Conservation (phyloP, 2,888 invertebrate genomes). For the Eupeodes luniger region DNA sequence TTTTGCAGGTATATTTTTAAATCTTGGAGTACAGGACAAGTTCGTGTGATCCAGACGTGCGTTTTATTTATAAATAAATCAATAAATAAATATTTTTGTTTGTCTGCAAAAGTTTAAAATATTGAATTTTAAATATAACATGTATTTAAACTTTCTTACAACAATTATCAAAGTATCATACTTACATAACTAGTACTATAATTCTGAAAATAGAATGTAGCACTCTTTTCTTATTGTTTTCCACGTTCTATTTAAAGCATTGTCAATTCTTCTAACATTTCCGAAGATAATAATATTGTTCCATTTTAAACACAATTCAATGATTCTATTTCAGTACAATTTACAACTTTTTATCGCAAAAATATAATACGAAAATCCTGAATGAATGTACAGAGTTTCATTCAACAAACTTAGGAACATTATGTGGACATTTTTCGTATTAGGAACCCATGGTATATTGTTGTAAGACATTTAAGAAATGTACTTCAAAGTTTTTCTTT, state of each 20-base stretch:
- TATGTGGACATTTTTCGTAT: background rate
- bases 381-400: background rate
- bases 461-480: slow-evolving; percentile 30
- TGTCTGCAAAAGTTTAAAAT: no score
- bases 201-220: no score
- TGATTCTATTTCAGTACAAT: slow-evolving; percentile 1
- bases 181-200: no score
- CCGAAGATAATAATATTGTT: slow-evolving; percentile 30
- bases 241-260: slow-evolving; percentile 2
- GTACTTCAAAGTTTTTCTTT: slow-evolving; percentile 52
- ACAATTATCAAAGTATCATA: no score
- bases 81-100: no score
- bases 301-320: background rate
- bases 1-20: no score
- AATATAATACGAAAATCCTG: background rate
- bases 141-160: no score
- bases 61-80: no score
- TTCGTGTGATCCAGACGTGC: no score
- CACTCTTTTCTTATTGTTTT: slow-evolving; percentile 28
- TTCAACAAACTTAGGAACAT: no score
- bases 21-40: no score
- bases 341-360: background rate
- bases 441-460: background rate
- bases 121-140: no score
- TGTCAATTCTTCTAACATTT: slow-evolving; percentile 37